A percentile compares a stretch with the other conserved stretches of the same genome.
Conservation (phyloP, 2,113 vertebrate genomes). For the sheep (Ovis aries) region DNA sequence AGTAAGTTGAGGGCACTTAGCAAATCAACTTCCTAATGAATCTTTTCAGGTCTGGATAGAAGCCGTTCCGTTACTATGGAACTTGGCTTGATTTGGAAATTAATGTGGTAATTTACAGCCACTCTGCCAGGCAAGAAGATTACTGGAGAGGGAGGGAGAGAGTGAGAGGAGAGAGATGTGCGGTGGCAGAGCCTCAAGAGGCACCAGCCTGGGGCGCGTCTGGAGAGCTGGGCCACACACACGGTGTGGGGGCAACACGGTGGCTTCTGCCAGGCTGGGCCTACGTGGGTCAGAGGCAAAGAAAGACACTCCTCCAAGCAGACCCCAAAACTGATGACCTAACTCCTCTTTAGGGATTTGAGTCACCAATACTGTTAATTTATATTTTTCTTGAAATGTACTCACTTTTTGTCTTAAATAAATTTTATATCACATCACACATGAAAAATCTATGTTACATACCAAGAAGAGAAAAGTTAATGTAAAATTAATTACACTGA, state of each 20-base stretch:
- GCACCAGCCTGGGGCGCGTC: not conserved
- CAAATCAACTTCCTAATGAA: conserved; percentile 80
- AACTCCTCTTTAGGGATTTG: not conserved
- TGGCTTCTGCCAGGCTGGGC: not conserved
- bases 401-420: not conserved
- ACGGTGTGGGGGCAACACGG: not conserved
- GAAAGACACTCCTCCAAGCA: not conserved
- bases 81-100: conserved; percentile 80
- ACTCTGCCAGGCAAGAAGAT: conserved; percentile 70
- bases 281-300: not conserved
- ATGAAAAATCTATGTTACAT: not conserved
- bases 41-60: conserved; percentile 79
- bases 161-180: not conserved
- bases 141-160: not conserved
- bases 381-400: conserved; percentile 8
- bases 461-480: not conserved
- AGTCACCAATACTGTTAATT: not conserved
- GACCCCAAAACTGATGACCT: not conserved
- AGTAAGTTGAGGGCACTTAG: conserved; percentile 76
- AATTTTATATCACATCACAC: not conserved
- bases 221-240: not conserved
- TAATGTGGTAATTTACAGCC: conserved; percentile 81
- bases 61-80: conserved; percentile 75
- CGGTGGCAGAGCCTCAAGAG: not conserved
- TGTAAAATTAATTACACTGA: not conserved